A percentile compares a stretch with the other conserved stretches of the same genome.
phyloP scores from a whole-genome alignment of 2,888 invertebrate species.

The Zygogramma bicolorata region DNA sequence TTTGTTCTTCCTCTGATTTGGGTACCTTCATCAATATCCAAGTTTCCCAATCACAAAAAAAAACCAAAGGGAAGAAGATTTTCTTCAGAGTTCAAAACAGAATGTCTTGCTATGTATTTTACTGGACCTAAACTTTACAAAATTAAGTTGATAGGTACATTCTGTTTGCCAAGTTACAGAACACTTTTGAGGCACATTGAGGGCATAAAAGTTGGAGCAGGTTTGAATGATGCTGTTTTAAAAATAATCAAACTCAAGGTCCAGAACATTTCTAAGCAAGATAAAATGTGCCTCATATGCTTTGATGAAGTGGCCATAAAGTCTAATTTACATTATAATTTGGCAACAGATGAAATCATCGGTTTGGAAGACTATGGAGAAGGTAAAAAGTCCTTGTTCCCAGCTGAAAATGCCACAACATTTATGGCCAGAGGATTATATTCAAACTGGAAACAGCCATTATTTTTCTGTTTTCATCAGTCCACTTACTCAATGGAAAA shows the following conservation, averaged over 20 bases:
- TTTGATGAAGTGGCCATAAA: constrained; percentile 43
- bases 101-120: constrained; percentile 14
- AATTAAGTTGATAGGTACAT: not conserved
- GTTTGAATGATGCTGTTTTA: not conserved
- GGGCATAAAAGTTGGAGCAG: not conserved
- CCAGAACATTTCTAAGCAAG: constrained; percentile 8
- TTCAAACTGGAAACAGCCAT: too few species aligned
- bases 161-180: not conserved
- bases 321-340: constrained; percentile 39
- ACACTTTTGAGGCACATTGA: constrained; percentile 2
- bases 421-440: too few species aligned
- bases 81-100: constrained; percentile 19
- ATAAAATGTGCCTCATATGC: constrained; percentile 25
- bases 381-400: too few species aligned
- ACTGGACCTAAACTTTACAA: constrained; percentile 18
- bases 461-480: too few species aligned
- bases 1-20: not conserved
- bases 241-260: constrained; percentile 3
- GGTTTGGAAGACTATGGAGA: too few species aligned
- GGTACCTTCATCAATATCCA: constrained; percentile 7
- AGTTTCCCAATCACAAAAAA: constrained; percentile 12
- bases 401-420: too few species aligned
- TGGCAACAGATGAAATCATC: constrained; percentile 33
- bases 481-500: too few species aligned
- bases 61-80: constrained; percentile 20